phyloP scores from a whole-genome alignment of 2,113 vertebrate genomes.

The Clarias batrachus region DNA sequence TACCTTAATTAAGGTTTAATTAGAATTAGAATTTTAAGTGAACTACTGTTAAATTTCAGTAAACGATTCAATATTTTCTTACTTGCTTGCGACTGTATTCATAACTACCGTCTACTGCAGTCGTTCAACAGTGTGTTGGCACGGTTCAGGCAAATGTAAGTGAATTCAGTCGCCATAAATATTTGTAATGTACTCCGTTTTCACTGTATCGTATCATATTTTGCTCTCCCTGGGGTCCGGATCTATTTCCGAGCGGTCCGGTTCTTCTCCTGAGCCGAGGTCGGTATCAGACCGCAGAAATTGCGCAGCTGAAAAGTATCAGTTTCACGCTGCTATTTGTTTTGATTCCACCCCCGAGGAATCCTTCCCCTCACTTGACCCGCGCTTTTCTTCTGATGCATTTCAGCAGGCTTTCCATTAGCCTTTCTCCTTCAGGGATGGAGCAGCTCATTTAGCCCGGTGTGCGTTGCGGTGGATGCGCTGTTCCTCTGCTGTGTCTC shows the following conservation, averaged over 20 bases:
- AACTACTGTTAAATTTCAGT: neutral
- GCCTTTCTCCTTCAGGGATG: slow-evolving; percentile 41
- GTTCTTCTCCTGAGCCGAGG: slow-evolving; percentile 34
- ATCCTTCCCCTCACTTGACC: slow-evolving; percentile 52
- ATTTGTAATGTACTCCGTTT: slow-evolving; percentile 31
- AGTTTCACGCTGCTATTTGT: slow-evolving; percentile 52
- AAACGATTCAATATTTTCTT: neutral
- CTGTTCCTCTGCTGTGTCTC: neutral
- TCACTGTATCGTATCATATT: slow-evolving; percentile 36
- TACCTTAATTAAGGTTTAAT: neutral
- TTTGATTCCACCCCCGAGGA: slow-evolving; percentile 51
- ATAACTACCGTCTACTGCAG: neutral
- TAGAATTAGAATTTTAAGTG: neutral
- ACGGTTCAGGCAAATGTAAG: neutral
- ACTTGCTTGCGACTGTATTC: neutral
- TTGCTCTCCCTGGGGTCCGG: slow-evolving; percentile 22
- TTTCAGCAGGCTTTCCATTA: slow-evolving; percentile 53
- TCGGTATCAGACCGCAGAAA: slow-evolving; percentile 41
- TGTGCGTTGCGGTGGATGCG: slow-evolving; percentile 5
- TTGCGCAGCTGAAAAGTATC: slow-evolving; percentile 50
- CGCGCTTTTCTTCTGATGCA: slow-evolving; percentile 48
- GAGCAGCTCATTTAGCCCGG: slow-evolving; percentile 31
- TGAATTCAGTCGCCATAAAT: slow-evolving; percentile 27
- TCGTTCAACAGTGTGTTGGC: neutral
- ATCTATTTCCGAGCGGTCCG: slow-evolving; percentile 47